Evolutionary conservation across 2,113 vertebrate genomes (phyloP).

Genomic region (Phylloscopus trochilus): DNA sequence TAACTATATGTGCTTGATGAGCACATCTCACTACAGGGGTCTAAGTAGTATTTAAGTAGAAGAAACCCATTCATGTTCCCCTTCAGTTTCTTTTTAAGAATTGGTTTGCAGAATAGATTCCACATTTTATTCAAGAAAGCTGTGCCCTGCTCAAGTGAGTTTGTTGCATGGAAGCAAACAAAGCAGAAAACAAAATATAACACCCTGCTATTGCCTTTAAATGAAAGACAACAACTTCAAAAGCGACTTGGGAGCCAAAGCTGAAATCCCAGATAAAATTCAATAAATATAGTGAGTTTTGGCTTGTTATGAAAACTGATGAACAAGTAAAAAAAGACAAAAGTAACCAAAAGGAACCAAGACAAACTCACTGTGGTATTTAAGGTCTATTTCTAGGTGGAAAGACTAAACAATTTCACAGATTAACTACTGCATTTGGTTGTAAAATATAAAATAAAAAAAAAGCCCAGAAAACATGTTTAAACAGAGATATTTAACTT

Average conservation of each 20-base stretch:
- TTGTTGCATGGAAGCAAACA: not conserved
- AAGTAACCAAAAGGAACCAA: not conserved
- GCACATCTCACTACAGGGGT: not conserved
- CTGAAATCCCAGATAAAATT: not conserved
- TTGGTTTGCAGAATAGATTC: not conserved
- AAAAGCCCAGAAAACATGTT: not conserved
- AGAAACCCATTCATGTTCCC: not conserved
- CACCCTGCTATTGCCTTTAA: not conserved
- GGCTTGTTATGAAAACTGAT: not conserved
- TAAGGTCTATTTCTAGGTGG: not conserved
- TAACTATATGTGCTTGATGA: not conserved
- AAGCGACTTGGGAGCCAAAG: not conserved
- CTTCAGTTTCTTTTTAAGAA: not conserved
- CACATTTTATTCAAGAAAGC: not conserved
- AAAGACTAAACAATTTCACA: not conserved
- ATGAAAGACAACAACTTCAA: not conserved
- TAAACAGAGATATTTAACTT: not conserved
- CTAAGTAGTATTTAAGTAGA: not conserved
- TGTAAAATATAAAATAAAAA: not conserved
- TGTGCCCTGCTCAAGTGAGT: not conserved
- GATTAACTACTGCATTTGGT: not conserved
- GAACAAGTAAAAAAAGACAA: not conserved
- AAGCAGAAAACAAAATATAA: not conserved
- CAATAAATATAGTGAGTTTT: not conserved
- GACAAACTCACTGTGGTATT: not conserved